Evolutionary conservation across 1,140 invertebrate genomes (phyloP).

Genomic region (Drosophila insularis): DNA sequence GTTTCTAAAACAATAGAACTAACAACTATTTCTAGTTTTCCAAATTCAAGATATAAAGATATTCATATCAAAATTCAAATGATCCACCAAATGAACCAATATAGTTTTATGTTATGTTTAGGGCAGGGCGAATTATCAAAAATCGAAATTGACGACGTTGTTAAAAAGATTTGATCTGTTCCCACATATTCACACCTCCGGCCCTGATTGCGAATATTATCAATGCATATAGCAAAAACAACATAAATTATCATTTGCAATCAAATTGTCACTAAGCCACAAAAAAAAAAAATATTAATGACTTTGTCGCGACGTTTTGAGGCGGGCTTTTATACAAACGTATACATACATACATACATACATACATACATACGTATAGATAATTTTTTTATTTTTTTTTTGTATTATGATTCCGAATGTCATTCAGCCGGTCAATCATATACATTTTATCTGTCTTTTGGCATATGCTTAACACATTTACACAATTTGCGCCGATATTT

Average conservation of each 20-base stretch:
- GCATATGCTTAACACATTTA: constrained; percentile 61
- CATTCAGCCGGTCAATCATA: constrained; percentile 7
- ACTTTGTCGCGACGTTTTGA: constrained; percentile 16
- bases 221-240: constrained; percentile 41
- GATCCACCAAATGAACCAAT: too few species aligned
- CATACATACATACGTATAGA: neutral
- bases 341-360: constrained; percentile 34
- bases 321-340: constrained; percentile 5
- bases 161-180: neutral
- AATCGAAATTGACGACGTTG: neutral
- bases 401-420: neutral
- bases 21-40: too few species aligned
- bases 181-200: neutral
- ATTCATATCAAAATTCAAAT: neutral
- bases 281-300: constrained; percentile 44
- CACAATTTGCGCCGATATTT: constrained; percentile 23
- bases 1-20: too few species aligned
- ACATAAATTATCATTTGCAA: constrained; percentile 56
- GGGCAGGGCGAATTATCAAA: neutral
- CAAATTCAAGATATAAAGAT: neutral
- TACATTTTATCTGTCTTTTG: constrained; percentile 12
- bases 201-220: constrained; percentile 29
- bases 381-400: neutral
- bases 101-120: too few species aligned
- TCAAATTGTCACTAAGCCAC: constrained; percentile 24